phyloP scores from a whole-genome alignment of 2,888 invertebrate species.

The Mactromeris polynyma region DNA sequence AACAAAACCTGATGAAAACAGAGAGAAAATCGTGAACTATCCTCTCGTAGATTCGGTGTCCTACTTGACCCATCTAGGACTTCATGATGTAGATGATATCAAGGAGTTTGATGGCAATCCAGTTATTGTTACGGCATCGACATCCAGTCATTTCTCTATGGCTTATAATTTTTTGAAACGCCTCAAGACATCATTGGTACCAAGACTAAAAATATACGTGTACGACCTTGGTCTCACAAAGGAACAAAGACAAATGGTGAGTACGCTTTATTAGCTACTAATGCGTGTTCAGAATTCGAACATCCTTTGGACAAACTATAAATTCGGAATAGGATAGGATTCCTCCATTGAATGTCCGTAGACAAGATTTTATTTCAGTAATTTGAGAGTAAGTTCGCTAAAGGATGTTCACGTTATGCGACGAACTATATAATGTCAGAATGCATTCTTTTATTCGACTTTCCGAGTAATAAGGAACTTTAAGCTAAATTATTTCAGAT shows the following conservation, averaged over 20 bases:
- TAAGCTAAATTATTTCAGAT: too few relatives aligned
- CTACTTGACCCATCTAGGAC: background rate
- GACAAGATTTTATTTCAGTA: too few relatives aligned
- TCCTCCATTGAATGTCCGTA: too few relatives aligned
- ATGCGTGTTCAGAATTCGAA: too few relatives aligned
- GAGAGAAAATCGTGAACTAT: slow-evolving; percentile 37
- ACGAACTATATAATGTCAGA: too few relatives aligned
- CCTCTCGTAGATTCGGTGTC: slow-evolving; percentile 25
- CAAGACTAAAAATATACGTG: slow-evolving; percentile 28
- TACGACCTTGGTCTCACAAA: slow-evolving; percentile 35
- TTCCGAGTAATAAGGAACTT: too few relatives aligned
- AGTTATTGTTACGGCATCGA: slow-evolving; percentile 35
- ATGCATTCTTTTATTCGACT: too few relatives aligned
- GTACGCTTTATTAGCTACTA: background rate
- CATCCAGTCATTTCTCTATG: slow-evolving; percentile 17
- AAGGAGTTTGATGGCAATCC: background rate
- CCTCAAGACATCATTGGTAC: background rate
- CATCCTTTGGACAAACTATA: too few relatives aligned
- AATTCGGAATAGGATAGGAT: too few relatives aligned
- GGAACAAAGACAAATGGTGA: slow-evolving; percentile 33
- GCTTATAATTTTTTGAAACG: background rate
- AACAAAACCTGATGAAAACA: background rate
- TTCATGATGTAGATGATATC: background rate
- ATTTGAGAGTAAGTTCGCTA: too few relatives aligned
- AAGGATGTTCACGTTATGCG: too few relatives aligned